Base-by-base conservation (phyloP, 2,888 invertebrate species). In the Macropis europaea region DNA sequence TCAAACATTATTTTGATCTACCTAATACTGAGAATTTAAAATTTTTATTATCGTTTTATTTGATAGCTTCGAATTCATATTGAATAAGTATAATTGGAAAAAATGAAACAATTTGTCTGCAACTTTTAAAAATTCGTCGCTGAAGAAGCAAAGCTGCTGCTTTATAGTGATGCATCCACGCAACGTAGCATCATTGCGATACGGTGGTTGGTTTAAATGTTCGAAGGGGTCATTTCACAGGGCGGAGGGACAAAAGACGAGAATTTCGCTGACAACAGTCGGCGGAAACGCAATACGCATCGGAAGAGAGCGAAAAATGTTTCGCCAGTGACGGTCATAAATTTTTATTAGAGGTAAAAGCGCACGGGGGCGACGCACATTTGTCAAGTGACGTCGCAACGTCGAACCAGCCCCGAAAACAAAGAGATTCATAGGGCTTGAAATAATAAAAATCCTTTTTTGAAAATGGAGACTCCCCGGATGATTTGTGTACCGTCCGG, bases 281-380 rank as follows among this genome's bases (percentile, higher is more conserved):
- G 13, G 13, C 28, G 22, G 47, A 32, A 45, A 52, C 6, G 28
- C 43, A 26, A 30, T 32, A 38, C 38, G 38, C 32, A 40, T 26
- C 43, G 57, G 38, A 15, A 34, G 38, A 17, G 45, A 3, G 38
- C 4, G 34, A 54, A 26, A 59, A 70, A 70, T 57, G 50, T 42
- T 59, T 36, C 30, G 19, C 15, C 32, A 17, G 59, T 36, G 57
- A 45, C 34, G 50, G 36, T 47, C 68, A 42, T 70, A 70, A 60
- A 67, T 70, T 70, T 68, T 67, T 47, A 59, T 68, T 68, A 68
- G 53, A 48, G 69, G 36, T 60, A 60, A 70, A 68, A 68, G 42
- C 59, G 30, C 48, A 2, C 22, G 48, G n/a, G 4, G 4, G 7
- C 64, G 56, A 32, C 6, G 45, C 66, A 15, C 66, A 64, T 64